phyloP scores from a whole-genome alignment of 2,113 vertebrate genomes.

The Rhizomys pruinosus region DNA sequence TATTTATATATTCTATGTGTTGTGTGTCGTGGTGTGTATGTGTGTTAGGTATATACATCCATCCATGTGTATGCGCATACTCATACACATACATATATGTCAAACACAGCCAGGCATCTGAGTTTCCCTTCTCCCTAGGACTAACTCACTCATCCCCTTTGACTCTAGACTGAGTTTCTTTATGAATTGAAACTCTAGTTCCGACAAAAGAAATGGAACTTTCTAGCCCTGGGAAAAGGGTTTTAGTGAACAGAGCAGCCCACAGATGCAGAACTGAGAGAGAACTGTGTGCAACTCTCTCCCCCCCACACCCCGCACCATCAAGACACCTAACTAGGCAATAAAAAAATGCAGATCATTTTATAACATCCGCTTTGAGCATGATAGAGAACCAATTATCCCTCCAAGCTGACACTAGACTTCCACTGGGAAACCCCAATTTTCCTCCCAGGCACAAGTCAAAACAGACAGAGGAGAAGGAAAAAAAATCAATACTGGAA shows the following conservation, averaged over 20 bases:
- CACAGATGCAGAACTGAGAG: background rate
- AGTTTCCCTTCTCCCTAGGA: background rate
- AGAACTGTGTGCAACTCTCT: background rate
- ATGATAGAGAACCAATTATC: constrained; percentile 39
- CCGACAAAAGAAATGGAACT: constrained; percentile 45
- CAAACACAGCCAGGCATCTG: background rate
- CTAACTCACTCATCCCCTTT: background rate
- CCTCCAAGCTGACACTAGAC: constrained; percentile 33
- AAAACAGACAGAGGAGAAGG: constrained; percentile 11
- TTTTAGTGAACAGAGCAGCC: background rate
- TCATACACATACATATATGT: too few species aligned
- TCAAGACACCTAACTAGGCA: background rate
- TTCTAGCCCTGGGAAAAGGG: constrained; percentile 41
- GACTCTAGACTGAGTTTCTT: background rate
- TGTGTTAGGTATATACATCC: background rate
- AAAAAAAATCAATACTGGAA: constrained; percentile 42
- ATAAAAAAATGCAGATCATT: constrained; percentile 34
- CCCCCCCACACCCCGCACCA: background rate
- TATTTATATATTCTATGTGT: too few species aligned
- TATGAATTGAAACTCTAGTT: constrained; percentile 32
- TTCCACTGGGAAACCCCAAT: constrained; percentile 44
- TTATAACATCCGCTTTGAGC: constrained; percentile 51
- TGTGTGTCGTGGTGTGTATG: too few species aligned
- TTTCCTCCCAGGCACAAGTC: constrained; percentile 34
- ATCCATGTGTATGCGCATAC: background rate